Base-by-base conservation (phyloP, 2,113 vertebrate species). In the Oreochromis tanganicae region DNA sequence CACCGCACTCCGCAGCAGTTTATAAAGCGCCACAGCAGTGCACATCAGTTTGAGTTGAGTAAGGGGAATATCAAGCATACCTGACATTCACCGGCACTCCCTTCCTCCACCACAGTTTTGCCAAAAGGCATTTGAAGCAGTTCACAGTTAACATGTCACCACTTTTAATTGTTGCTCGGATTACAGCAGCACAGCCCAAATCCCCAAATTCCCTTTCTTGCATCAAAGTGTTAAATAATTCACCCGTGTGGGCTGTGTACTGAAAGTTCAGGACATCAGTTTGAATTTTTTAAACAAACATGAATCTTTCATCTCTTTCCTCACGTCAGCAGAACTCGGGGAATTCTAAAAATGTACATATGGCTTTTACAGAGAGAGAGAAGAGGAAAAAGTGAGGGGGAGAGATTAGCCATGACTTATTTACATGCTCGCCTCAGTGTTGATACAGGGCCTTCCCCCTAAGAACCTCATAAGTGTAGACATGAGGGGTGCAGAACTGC, bases 221-320 rank as follows among this genome's bases (percentile, higher is more conserved):
- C 91, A 92, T 91, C 86, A 80, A 13, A 43, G 19, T 57, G 59
- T 90, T 97, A 83, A 96, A 96, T 96, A 85, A 96, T 97, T 93
- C 34, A 96, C 88, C 86, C 46, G 52, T 83, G 85, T 88, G 91
- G 92, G 90, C 91, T 94, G 59, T 93, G 92, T 89, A 91, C 88
- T 24, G 81, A 94, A 95, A 93, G 94, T 96, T 95, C 93, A 95
- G 93, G 95, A 96, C 95, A 95, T 96, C 87, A 94, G 83, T 94
- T 95, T 96, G 73, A 95, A 96, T 96, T 91, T 97, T 97, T 96
- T 83, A 96, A 94, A 92, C 84, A 88, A 85, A 24, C 90, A 96
- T 97, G 87, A 94, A 97, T 96, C 52, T 96, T 96, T 96, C 83
- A 96, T 96, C 68, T 88, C 85, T 90, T 89, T 94, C 84, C 92